phyloP scores from a whole-genome alignment of 2,797 vertebrate genomes.

The Dendrocincla fuliginosa region DNA sequence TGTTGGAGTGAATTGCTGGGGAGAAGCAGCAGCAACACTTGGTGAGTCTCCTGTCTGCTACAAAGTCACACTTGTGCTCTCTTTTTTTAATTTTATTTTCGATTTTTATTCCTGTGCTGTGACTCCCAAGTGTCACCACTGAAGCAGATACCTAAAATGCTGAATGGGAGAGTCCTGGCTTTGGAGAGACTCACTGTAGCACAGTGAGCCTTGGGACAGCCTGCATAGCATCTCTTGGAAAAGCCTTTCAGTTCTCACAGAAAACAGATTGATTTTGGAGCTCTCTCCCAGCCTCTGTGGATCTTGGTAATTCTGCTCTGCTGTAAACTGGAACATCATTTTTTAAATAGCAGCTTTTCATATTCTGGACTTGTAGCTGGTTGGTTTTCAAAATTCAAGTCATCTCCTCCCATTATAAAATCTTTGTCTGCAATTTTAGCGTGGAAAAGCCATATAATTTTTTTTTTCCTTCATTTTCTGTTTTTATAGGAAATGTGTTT shows the following conservation, averaged over 20 bases:
- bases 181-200: background rate
- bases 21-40: background rate
- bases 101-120: background rate
- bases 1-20: background rate
- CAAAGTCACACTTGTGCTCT: background rate
- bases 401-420: background rate
- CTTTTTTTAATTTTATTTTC: background rate
- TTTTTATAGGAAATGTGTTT: background rate
- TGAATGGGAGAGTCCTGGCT: background rate
- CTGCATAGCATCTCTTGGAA: background rate
- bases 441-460: background rate
- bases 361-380: background rate
- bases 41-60: background rate
- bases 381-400: slow-evolving; percentile 33
- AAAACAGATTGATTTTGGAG: background rate
- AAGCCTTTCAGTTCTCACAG: background rate
- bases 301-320: background rate
- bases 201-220: background rate
- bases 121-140: background rate
- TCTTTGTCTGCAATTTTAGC: background rate
- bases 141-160: background rate
- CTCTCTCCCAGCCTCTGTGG: background rate
- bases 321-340: background rate
- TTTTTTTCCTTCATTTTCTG: background rate
- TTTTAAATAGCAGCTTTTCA: background rate